Conservation (phyloP, 1,140 invertebrate species). For the Drosophila kanapiae region DNA sequence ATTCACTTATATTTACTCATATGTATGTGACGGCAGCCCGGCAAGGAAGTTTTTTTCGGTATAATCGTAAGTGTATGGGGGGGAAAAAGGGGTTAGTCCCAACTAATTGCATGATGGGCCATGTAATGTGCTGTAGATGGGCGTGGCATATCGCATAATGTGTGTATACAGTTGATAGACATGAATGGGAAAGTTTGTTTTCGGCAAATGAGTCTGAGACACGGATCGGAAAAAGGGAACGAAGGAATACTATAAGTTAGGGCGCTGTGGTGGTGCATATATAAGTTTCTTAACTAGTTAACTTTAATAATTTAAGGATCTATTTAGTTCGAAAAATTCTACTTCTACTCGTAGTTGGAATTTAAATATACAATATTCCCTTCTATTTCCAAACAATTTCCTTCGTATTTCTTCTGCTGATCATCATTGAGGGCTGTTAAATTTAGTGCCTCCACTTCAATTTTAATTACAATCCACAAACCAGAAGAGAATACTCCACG, state of each 20-base stretch:
- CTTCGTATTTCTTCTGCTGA: conserved; percentile 1
- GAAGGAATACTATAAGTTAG: no score
- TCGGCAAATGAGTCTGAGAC: conserved; percentile 47
- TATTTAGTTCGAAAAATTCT: not conserved
- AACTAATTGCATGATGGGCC: conserved; percentile 51
- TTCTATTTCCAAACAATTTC: not conserved
- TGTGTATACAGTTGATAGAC: conserved; percentile 55
- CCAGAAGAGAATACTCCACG: conserved; percentile 20
- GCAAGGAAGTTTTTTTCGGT: conserved; percentile 33
- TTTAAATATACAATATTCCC: rapidly evolving
- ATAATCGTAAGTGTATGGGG: not conserved
- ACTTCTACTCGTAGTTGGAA: not conserved
- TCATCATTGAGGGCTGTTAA: conserved; percentile 76
- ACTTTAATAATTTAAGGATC: not conserved
- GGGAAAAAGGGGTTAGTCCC: conserved; percentile 13
- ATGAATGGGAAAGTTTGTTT: conserved; percentile 50
- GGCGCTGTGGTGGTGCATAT: no score
- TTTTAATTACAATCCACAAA: conserved; percentile 72
- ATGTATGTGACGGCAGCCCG: conserved; percentile 18
- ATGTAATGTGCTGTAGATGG: conserved; percentile 46
- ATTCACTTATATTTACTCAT: conserved; percentile 43
- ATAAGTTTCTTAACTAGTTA: no score
- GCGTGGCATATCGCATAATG: conserved; percentile 63
- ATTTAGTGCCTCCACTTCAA: conserved; percentile 83
- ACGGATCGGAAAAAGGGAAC: conserved; percentile 34